Percentiles rank a stretch among this genome's conserved stretches.
Evolutionary conservation across 1,140 invertebrate species (phyloP).

Genomic region (Brachionus sp.): DNA sequence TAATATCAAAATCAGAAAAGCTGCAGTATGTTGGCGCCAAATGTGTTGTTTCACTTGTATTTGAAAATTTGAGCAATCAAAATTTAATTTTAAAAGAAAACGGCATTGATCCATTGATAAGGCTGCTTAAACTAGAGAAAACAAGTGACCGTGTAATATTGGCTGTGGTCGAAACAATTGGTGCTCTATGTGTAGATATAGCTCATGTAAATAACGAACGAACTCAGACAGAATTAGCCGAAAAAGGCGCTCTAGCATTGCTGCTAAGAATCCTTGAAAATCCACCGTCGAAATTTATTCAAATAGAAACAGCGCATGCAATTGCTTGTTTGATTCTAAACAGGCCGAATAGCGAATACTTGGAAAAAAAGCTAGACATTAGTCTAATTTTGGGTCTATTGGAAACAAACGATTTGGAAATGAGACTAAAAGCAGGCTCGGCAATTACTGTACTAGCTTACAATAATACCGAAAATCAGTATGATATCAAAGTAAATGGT

Average conservation of each 20-base stretch:
- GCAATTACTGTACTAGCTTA: constrained; percentile 59
- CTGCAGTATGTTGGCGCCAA: constrained; percentile 58
- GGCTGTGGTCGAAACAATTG: constrained; percentile 56
- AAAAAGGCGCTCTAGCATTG: not conserved
- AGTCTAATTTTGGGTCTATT: not conserved
- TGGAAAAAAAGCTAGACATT: constrained; percentile 13
- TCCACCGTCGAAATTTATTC: not conserved
- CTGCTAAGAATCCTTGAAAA: not conserved
- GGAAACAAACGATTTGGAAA: constrained; percentile 42
- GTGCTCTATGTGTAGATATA: constrained; percentile 58
- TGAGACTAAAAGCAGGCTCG: constrained; percentile 53
- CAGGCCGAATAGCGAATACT: not conserved
- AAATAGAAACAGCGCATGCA: constrained; percentile 37
- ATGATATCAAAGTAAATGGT: constrained; percentile 55
- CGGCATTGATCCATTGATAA: constrained; percentile 55
- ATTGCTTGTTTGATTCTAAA: constrained; percentile 35
- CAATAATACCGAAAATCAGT: constrained; percentile 59
- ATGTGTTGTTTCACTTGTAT: constrained; percentile 55
- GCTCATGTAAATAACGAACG: constrained; percentile 27
- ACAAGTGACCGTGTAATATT: constrained; percentile 53
- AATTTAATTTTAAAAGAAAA: constrained; percentile 56
- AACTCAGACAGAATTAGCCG: constrained; percentile 25
- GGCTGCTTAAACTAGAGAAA: constrained; percentile 50
- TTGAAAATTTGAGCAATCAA: constrained; percentile 57
- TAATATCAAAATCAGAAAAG: constrained; percentile 55